phyloP scores from a whole-genome alignment of 1,140 invertebrate species.

The Zaprionus inermis region DNA sequence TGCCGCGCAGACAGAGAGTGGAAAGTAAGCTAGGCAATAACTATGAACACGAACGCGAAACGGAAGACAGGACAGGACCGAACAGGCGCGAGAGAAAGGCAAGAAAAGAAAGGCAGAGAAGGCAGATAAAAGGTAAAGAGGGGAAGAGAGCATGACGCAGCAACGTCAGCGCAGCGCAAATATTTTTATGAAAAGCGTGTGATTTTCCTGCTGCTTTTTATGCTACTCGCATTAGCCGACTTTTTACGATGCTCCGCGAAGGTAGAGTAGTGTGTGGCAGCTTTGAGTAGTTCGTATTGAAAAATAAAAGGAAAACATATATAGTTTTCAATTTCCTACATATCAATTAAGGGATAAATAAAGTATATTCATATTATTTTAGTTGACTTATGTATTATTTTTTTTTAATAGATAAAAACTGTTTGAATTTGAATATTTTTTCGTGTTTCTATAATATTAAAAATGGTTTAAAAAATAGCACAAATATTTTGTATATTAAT shows the following conservation, averaged over 20 bases:
- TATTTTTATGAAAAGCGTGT: conserved; percentile 51
- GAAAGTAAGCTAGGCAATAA: conserved; percentile 48
- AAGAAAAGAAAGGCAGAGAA: background rate
- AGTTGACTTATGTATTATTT: no score
- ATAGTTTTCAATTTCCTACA: no score
- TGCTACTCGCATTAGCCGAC: conserved; percentile 17
- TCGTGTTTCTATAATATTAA: no score
- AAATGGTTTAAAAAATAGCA: no score
- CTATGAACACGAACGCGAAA: conserved; percentile 37
- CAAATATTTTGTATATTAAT: no score
- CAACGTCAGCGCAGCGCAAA: conserved; percentile 10
- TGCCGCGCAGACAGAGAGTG: conserved; percentile 28
- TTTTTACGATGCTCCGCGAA: conserved; percentile 4
- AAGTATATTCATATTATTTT: no score
- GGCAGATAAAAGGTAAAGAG: background rate
- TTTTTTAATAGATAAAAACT: no score
- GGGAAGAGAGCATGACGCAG: background rate
- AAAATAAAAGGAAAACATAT: background rate
- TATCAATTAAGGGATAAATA: no score
- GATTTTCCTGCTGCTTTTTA: conserved; percentile 35
- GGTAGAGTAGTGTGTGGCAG: background rate
- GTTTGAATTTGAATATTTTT: no score
- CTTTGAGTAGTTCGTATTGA: background rate
- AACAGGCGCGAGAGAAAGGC: background rate
- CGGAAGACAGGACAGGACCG: background rate